A percentile compares a stretch with the other conserved stretches of the same genome.
phyloP scores from a whole-genome alignment of 2,797 vertebrate genomes.

The Neopelma chrysocephalum region DNA sequence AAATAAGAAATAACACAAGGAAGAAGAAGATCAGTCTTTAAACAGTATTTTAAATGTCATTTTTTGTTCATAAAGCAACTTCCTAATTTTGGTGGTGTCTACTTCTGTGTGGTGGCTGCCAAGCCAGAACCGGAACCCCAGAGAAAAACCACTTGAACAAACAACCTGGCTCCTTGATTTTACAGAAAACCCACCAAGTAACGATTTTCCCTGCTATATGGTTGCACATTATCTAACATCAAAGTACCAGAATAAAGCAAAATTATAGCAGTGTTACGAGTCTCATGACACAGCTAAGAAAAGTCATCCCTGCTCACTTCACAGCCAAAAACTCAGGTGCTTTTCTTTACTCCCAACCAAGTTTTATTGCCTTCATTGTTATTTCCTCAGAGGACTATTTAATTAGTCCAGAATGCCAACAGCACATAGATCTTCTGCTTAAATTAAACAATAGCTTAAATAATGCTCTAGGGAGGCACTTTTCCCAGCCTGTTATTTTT shows the following conservation, averaged over 20 bases:
- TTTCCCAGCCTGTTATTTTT: constrained; percentile 63
- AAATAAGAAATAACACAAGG: not conserved
- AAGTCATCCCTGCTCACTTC: not conserved
- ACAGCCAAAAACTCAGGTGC: not conserved
- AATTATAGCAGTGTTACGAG: not conserved
- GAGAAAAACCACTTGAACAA: not conserved
- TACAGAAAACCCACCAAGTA: not conserved
- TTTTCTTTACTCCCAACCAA: not conserved
- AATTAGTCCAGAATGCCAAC: constrained; percentile 56
- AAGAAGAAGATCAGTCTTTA: not conserved
- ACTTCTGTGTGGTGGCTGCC: not conserved
- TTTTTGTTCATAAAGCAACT: not conserved
- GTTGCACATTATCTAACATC: not conserved
- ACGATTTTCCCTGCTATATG: accelerated
- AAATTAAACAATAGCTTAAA: constrained; percentile 67
- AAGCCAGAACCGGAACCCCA: not conserved
- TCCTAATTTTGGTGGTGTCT: not conserved
- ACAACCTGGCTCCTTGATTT: not conserved
- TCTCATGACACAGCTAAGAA: not conserved
- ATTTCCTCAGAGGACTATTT: constrained; percentile 54
- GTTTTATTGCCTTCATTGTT: constrained; percentile 10
- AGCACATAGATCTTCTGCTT: constrained; percentile 29
- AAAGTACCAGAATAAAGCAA: not conserved
- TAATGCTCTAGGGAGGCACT: constrained; percentile 44
- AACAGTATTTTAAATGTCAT: not conserved